Base-by-base conservation (phyloP, 1,140 invertebrate species). In the Heliconius eleuchia region DNA sequence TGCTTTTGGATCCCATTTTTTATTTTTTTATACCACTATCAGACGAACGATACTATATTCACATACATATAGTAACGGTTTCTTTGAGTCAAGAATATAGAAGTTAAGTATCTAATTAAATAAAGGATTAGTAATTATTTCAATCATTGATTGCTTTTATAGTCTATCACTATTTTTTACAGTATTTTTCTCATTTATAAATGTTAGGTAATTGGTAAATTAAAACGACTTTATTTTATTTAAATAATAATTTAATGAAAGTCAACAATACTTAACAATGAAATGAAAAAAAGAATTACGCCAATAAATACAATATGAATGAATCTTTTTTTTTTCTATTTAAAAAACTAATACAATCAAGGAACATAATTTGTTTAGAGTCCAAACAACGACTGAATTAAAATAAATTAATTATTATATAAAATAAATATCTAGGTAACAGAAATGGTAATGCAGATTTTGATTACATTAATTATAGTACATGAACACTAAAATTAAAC, bases 231-330 rank as follows among this genome's bases (percentile, higher is more conserved):
- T 30, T 16, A 23, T 66, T 30, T 66, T 9, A 11, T 27, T 60
- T 23, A 27, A 66, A 27, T 66, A 60, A 27, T 60, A 66, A 66
- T 66, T 66, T 66, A 30, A 30, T 66, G 60, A 66, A 66, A 66
- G 30, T 66, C 23, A 66, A 66, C 60, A 30, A 30, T 30, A 66
- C 60, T 66, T 66, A 73, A 73, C 50, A 73, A 73, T 73, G 42
- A 73, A 50, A 73, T 73, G 72, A 50, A 42, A 73, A 27, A 18
- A 73, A 13, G 19, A 73, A 18, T 27, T 50, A n/a, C n/a, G 27
- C 37, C 23, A 50, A 73, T 23, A 73, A 18, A 73, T 73, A 73
- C 42, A 66, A 66, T 4, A 66, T 30, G 23, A 66, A 66, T 30
- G 27, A 66, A 30, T 30, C n/a, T 6, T 66, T 66, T 66, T 30